phyloP scores from a whole-genome alignment of 2,888 invertebrate species.

The Spisula subtruncata region DNA sequence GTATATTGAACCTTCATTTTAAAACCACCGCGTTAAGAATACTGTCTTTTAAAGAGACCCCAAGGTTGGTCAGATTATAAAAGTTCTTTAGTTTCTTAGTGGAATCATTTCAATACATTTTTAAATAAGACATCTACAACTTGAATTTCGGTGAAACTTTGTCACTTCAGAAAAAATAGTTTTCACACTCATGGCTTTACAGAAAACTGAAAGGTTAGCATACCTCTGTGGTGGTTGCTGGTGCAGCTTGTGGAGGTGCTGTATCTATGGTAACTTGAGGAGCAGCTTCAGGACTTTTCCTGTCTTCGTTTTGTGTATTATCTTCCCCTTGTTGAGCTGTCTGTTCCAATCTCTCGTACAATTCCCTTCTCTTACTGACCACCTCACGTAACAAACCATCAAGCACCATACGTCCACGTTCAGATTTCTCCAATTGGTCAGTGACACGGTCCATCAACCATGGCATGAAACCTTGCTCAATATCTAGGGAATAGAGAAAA shows the following conservation, averaged over 20 bases:
- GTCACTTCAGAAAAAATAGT: too few species aligned
- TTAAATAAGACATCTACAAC: too few species aligned
- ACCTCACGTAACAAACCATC: conserved; percentile 90
- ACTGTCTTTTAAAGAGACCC: too few species aligned
- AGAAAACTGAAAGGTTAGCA: neutral
- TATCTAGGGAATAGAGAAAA: conserved; percentile 82
- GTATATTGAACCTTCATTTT: too few species aligned
- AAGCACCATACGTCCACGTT: conserved; percentile 94
- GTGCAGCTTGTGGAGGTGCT: conserved; percentile 72
- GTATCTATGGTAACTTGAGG: conserved; percentile 65
- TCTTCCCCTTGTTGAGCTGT: conserved; percentile 41
- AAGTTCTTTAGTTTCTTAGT: too few species aligned
- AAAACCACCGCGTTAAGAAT: too few species aligned
- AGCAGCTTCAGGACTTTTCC: conserved; percentile 27
- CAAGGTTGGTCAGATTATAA: too few species aligned
- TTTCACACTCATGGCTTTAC: too few species aligned
- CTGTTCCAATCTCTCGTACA: conserved; percentile 80
- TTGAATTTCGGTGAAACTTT: too few species aligned
- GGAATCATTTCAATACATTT: too few species aligned
- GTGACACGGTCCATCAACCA: conserved; percentile 95
- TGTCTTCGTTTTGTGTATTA: conserved; percentile 49
- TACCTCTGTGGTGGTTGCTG: conserved; percentile 80
- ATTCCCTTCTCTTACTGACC: conserved; percentile 80
- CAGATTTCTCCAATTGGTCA: conserved; percentile 93
- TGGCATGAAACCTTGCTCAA: conserved; percentile 93